These are phyloP conservation scores for Tetragonula clypearis DNA, from an alignment of 1,140 invertebrate genomes.

Conservation along the genomic window DNA sequence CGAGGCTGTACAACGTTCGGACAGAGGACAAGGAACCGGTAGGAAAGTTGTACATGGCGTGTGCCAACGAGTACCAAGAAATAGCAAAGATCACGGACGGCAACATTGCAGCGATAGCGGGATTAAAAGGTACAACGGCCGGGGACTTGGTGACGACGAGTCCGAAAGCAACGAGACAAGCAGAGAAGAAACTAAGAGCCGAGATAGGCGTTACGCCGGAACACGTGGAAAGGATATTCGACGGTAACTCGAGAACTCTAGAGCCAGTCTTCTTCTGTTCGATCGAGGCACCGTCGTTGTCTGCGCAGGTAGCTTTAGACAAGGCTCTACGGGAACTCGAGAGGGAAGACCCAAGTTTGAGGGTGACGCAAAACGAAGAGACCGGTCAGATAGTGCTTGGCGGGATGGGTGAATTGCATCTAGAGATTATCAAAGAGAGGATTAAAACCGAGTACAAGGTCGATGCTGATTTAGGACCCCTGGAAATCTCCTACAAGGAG, in stretches of 20 bases:
- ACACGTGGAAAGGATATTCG: constrained; percentile 79
- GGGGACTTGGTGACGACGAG: constrained; percentile 92
- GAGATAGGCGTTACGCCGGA: constrained; percentile 60
- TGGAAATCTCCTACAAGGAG: constrained; percentile 98
- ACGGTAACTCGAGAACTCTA: constrained; percentile 87
- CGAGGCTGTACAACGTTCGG: constrained; percentile 90
- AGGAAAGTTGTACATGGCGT: constrained; percentile 87
- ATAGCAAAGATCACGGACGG: constrained; percentile 87
- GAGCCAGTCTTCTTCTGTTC: constrained; percentile 99
- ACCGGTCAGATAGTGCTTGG: constrained; percentile 94
- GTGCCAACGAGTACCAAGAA: constrained; percentile 93
- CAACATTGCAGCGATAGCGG: constrained; percentile 95
- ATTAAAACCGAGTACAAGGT: constrained; percentile 95
- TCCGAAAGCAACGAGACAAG: constrained; percentile 81
- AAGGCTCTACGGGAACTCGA: constrained; percentile 91
- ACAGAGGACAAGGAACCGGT: constrained; percentile 85
- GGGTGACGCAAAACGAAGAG: constrained; percentile 88
- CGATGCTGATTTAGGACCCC: constrained; percentile 94
- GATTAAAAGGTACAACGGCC: constrained; percentile 91
- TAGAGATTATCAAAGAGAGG: constrained; percentile 96
- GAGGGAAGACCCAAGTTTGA: constrained; percentile 96
- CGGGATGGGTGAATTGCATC: constrained; percentile 98
- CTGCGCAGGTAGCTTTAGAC: constrained; percentile 90
- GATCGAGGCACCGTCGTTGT: constrained; percentile 94
- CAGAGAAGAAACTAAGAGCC: constrained; percentile 82